Evolutionary conservation across 2,113 vertebrate genomes (phyloP).

Genomic region (Petromus typicus): DNA sequence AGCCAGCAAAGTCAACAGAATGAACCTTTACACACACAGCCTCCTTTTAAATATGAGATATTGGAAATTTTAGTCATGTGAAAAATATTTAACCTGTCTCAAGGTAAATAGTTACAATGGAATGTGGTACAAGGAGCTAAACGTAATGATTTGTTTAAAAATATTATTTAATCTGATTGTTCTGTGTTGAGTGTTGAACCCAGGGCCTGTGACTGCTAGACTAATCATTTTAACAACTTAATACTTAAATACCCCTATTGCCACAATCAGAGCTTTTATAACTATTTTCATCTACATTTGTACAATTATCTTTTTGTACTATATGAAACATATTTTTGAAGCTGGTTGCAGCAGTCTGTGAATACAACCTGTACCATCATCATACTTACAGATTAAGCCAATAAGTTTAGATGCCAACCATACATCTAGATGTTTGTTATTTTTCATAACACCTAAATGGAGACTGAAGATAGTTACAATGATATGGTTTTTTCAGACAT

Average conservation of each 20-base stretch:
- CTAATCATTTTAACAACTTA: neutral
- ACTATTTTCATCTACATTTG: neutral
- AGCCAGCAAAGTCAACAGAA: no score
- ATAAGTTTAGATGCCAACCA: neutral
- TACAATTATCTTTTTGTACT: neutral
- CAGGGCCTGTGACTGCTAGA: neutral
- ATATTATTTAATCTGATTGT: neutral
- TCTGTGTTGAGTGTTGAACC: neutral
- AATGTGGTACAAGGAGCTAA: neutral
- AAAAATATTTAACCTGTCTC: neutral
- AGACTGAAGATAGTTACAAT: neutral
- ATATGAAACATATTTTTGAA: neutral
- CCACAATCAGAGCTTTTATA: neutral
- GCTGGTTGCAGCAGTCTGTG: neutral
- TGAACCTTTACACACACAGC: no score
- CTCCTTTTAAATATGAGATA: neutral
- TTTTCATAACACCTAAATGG: neutral
- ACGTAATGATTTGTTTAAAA: constrained; percentile 6
- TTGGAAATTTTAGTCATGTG: neutral
- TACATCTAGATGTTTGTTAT: neutral
- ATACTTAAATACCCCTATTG: neutral
- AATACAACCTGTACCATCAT: neutral
- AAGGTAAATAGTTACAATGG: neutral
- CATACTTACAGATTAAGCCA: constrained; percentile 18
- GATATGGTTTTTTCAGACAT: neutral